Base-by-base conservation (phyloP, 2,113 vertebrate genomes). In the Oophaga pumilio region DNA sequence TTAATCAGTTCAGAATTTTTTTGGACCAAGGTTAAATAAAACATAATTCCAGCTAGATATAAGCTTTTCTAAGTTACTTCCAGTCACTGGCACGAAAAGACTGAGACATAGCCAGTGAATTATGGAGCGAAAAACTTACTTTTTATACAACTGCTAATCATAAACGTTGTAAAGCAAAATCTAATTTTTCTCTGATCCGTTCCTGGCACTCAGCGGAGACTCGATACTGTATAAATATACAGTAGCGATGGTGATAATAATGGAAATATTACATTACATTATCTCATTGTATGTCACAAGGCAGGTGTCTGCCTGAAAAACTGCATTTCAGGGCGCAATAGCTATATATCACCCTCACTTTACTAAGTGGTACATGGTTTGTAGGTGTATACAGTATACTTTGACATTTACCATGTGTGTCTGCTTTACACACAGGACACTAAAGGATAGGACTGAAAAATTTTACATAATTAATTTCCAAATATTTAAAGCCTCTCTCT, bases 201-300 rank as follows among this genome's bases (percentile, higher is more conserved):
- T 33, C 84, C 52, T 53, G 26, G 33, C 56, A 6, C 84, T 85
- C 76, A 49, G 22, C 52, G 14, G 12, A 6, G 76, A 76, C 74
- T 79, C 85, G 76, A 56, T 66, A 53, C 6, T 69, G 17, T 80
- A 77, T 71, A 80, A 81, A 71, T 77, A 87, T 57, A 81, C 18
- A 24, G 85, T 57, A 71, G 64, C 17, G 13, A 56, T 17, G 52
- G 59, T 57, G 76, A 80, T 80, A 52, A 87, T 22, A 71, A 59
- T 87, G 24, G 33, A 85, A 57, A 80, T 85, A 77, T 80, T 50
- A 80, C 50, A 68, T 87, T 80, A 22, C 52, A 80, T 26, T 57
- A 68, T 87, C 71, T 33, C 52, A 80, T 26, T 57, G n/a, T 28
- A 17, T 50, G 62, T 83, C 62, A n/a, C 85, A 66, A 7, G 74